Evolutionary conservation across 2,888 invertebrate species (phyloP).

Genomic region (Diplolepis rosae): DNA sequence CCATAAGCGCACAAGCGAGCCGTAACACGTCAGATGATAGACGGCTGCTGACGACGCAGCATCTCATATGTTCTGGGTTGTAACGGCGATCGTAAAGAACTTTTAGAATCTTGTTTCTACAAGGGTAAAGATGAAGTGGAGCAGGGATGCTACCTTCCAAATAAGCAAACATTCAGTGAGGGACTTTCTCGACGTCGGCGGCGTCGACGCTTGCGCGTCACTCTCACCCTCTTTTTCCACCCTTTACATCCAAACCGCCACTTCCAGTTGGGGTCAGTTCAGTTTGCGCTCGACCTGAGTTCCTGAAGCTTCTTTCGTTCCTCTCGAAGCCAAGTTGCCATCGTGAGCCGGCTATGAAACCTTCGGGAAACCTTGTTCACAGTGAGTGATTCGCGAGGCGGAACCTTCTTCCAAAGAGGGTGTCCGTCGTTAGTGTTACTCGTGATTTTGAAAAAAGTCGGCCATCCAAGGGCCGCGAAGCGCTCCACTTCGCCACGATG

Average conservation of each 20-base stretch:
- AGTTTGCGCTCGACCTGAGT: constrained; percentile 67
- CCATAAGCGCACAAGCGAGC: neutral
- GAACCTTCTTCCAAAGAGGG: constrained; percentile 5
- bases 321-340: constrained; percentile 37
- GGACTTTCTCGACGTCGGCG: constrained; percentile 36
- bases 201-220: constrained; percentile 41
- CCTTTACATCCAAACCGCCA: constrained; percentile 55
- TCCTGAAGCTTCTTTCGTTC: constrained; percentile 48
- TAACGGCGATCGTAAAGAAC: constrained; percentile 1
- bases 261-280: constrained; percentile 60
- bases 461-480: no score
- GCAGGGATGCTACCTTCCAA: constrained; percentile 25
- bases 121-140: neutral
- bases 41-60: constrained; percentile 1
- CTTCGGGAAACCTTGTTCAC: constrained; percentile 12
- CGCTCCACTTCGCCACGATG: constrained; percentile 45
- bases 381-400: constrained; percentile 23
- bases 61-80: constrained; percentile 19
- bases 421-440: constrained; percentile 37
- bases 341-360: constrained; percentile 24
- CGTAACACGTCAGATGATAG: constrained; percentile 8
- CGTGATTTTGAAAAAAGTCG: neutral
- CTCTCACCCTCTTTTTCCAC: constrained; percentile 42
- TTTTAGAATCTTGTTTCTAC: neutral
- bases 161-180: constrained; percentile 34